Conservation (phyloP, 2,888 invertebrate species). For the Drosophila tripunctata region DNA sequence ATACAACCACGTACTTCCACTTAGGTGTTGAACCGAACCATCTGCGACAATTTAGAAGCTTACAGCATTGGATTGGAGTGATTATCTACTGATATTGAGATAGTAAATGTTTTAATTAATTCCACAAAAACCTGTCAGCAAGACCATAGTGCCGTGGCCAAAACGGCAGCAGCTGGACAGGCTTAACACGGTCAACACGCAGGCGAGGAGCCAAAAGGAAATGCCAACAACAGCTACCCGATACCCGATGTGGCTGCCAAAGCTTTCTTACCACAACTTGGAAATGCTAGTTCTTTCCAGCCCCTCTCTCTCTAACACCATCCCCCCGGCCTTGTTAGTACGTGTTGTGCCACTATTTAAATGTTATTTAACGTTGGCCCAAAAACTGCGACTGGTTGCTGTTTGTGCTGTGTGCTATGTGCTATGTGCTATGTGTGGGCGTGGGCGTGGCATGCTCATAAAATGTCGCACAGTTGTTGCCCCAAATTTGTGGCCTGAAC, state of each 20-base stretch:
- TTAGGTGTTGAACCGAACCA: too few relatives aligned
- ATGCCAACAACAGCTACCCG: conserved; percentile 58
- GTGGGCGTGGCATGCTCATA: conserved; percentile 57
- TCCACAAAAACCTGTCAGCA: too few relatives aligned
- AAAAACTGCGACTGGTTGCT: conserved; percentile 47
- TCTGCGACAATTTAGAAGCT: too few relatives aligned
- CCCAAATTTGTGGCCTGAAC: conserved; percentile 63
- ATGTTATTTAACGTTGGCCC: conserved; percentile 73
- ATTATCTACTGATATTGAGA: too few relatives aligned
- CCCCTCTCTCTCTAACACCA: background rate
- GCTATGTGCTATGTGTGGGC: too few relatives aligned
- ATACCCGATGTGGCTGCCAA: conserved; percentile 50
- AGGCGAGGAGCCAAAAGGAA: conserved; percentile 33
- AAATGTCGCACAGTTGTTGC: conserved; percentile 68
- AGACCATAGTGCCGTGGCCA: conserved; percentile 12
- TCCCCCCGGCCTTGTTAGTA: conserved; percentile 36
- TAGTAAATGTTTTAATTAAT: too few relatives aligned
- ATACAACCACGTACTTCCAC: too few relatives aligned
- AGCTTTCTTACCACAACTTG: conserved; percentile 57
- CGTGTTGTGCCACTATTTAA: conserved; percentile 70
- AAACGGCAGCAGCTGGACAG: conserved; percentile 60
- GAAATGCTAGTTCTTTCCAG: conserved; percentile 4
- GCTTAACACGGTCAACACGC: conserved; percentile 58
- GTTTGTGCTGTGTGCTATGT: conserved; percentile 16
- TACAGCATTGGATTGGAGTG: too few relatives aligned